A percentile compares a stretch with the other conserved stretches of the same genome.
phyloP scores from a whole-genome alignment of 2,797 vertebrate genomes.

The Anabacerthia variegaticeps region DNA sequence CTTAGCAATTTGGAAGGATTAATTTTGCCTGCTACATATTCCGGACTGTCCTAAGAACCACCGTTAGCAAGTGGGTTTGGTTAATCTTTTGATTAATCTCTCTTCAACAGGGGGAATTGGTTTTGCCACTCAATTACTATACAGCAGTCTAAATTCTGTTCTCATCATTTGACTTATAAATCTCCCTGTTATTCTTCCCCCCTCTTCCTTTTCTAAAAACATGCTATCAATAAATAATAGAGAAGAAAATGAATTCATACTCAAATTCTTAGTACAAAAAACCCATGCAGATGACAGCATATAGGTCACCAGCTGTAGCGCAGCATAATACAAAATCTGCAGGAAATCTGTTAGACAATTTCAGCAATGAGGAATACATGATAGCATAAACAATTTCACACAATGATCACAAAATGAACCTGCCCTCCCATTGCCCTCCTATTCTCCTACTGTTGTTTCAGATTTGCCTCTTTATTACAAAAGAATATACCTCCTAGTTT shows the following conservation, averaged over 20 bases:
- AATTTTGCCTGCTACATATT: conserved; percentile 33
- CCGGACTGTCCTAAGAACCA: background rate
- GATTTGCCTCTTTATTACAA: conserved; percentile 17
- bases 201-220: conserved; percentile 14
- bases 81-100: conserved; percentile 68
- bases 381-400: conserved; percentile 42
- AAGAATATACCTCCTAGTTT: background rate
- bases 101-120: conserved; percentile 46
- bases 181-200: background rate
- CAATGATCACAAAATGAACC: conserved; percentile 54
- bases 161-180: conserved; percentile 43
- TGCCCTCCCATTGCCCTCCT: conserved; percentile 47
- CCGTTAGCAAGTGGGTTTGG: conserved; percentile 20
- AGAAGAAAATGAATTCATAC: conserved; percentile 41
- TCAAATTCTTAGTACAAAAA: conserved; percentile 31
- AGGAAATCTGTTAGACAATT: conserved; percentile 30
- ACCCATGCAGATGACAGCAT: conserved; percentile 36
- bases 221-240: conserved; percentile 53
- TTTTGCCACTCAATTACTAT: conserved; percentile 51
- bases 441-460: conserved; percentile 32
- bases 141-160: conserved; percentile 39
- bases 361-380: conserved; percentile 38
- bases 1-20: conserved; percentile 60
- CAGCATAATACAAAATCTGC: conserved; percentile 34
- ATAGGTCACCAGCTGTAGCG: conserved; percentile 64